phyloP scores from a whole-genome alignment of 2,888 invertebrate species.

The Trypoxylon attenuatum region DNA sequence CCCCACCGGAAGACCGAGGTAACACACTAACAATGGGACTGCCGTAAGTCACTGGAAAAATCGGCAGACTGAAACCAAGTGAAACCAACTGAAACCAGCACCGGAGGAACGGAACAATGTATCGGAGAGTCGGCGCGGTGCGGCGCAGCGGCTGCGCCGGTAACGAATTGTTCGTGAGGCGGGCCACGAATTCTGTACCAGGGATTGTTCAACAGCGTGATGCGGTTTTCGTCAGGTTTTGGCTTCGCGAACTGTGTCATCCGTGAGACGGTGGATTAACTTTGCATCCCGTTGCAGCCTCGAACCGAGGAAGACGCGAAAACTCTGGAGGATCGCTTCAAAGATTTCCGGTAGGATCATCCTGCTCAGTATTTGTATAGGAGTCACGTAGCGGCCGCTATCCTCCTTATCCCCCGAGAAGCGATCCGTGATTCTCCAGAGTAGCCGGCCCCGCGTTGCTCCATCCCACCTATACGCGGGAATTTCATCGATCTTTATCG shows the following conservation, averaged over 20 bases:
- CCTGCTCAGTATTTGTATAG: slow-evolving; percentile 1
- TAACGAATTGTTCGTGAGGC: no score
- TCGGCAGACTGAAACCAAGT: background rate
- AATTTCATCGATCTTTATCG: background rate
- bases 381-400: slow-evolving; percentile 1
- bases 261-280: background rate
- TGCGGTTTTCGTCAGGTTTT: background rate
- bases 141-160: no score
- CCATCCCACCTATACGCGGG: background rate
- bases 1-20: background rate
- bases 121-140: no score
- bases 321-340: background rate
- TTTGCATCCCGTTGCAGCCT: background rate
- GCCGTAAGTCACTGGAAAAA: background rate
- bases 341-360: background rate
- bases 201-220: no score
- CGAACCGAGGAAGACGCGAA: background rate
- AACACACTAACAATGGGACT: background rate
- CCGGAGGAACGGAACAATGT: no score
- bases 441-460: background rate
- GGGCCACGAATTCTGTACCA: no score
- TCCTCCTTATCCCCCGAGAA: background rate
- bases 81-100: no score
- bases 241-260: background rate
- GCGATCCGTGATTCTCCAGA: slow-evolving; percentile 4